A percentile compares a stretch with the other conserved stretches of the same genome.
Conservation (phyloP, 2,113 vertebrate genomes). For the Chaetura pelagica region DNA sequence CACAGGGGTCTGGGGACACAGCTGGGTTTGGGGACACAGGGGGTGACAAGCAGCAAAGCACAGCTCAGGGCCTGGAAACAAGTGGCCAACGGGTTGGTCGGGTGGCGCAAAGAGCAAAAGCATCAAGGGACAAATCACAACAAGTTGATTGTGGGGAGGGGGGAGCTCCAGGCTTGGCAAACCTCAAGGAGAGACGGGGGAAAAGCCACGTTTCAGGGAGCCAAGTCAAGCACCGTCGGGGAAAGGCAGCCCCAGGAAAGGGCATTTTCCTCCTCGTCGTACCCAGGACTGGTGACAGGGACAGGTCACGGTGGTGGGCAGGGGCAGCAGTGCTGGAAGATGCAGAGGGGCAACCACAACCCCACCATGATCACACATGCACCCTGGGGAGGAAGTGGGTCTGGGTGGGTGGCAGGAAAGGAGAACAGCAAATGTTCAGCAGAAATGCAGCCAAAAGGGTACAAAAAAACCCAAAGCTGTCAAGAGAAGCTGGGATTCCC, state of each 20-base stretch:
- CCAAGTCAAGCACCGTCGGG: background rate
- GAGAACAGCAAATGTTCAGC: background rate
- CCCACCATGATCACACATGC: accelerated
- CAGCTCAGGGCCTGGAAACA: background rate
- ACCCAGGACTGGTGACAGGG: background rate
- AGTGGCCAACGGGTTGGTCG: background rate
- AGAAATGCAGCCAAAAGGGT: background rate
- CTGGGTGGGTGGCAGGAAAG: background rate
- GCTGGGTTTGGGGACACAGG: background rate
- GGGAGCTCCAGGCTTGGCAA: background rate
- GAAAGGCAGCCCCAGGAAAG: background rate
- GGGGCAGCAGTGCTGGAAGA: background rate
- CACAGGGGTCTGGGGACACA: background rate
- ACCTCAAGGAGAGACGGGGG: accelerated
- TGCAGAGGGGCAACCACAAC: background rate
- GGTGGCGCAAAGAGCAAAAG: background rate
- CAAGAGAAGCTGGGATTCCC: background rate
- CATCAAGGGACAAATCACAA: slow-evolving; percentile 33
- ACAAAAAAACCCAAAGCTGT: background rate
- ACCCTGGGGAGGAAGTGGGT: background rate
- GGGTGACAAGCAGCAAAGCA: slow-evolving; percentile 45
- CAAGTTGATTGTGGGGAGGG: background rate
- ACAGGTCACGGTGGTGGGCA: accelerated
- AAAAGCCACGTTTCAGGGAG: background rate
- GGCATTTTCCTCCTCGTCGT: background rate